A percentile compares a stretch with the other conserved stretches of the same genome.
Conservation (phyloP, 2,888 invertebrate species). For the Altica lythri region DNA sequence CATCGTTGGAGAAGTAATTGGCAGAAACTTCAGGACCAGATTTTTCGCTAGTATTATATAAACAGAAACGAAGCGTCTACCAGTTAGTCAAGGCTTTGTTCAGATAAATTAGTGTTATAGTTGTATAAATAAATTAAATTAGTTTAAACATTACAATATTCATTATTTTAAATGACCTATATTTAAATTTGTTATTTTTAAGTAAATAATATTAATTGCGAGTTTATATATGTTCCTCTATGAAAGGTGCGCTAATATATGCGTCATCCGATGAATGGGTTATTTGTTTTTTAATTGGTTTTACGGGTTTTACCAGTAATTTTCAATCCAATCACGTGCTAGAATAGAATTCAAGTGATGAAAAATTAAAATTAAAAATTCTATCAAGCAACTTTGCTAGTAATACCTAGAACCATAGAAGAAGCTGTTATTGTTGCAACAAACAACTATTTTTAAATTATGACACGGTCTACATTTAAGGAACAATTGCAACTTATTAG, state of each 20-base stretch:
- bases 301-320: constrained; percentile 13
- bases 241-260: constrained; percentile 2
- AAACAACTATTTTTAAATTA: constrained; percentile 38
- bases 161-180: too few relatives aligned
- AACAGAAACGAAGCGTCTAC: too few relatives aligned
- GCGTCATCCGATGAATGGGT: constrained; percentile 5
- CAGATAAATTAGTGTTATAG: too few relatives aligned
- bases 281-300: constrained; percentile 14
- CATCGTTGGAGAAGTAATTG: too few relatives aligned
- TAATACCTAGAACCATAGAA: constrained; percentile 22
- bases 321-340: constrained; percentile 19
- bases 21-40: too few relatives aligned
- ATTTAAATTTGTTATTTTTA: too few relatives aligned
- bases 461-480: constrained; percentile 31
- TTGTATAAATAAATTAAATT: too few relatives aligned
- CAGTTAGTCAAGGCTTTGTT: too few relatives aligned
- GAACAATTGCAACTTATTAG: constrained; percentile 30
- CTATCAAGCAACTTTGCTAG: background rate
- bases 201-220: too few relatives aligned
- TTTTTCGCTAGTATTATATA: too few relatives aligned
- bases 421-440: constrained; percentile 29
- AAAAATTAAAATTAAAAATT: constrained; percentile 21
- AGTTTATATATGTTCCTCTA: background rate
- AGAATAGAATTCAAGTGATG: too few relatives aligned
- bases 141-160: too few relatives aligned